These are phyloP conservation scores for Oceanodroma tethys DNA, from an alignment of 2,113 vertebrate species.

Conservation along the genomic window DNA sequence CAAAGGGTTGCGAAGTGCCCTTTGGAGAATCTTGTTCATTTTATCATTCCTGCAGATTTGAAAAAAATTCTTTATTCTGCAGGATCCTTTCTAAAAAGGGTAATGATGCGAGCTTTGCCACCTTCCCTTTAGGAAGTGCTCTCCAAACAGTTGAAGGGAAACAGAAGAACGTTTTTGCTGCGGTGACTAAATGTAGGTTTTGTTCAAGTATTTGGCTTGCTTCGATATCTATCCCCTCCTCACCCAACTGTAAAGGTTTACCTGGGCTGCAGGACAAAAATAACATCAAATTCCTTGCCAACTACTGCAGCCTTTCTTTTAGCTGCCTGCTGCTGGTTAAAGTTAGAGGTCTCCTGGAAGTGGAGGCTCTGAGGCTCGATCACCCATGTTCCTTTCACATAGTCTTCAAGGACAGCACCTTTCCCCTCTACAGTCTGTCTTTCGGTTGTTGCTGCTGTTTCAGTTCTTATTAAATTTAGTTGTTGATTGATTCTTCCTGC, in stretches of 20 bases:
- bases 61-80: conserved; percentile 8
- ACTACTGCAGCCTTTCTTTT: neutral
- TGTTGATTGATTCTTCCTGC: neutral
- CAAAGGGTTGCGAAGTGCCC: neutral
- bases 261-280: conserved; percentile 34
- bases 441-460: neutral
- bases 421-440: rapidly evolving
- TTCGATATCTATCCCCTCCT: neutral
- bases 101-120: neutral
- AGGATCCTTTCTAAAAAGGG: neutral
- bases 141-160: neutral
- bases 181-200: conserved; percentile 21
- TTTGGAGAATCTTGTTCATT: neutral
- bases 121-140: conserved; percentile 36
- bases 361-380: neutral
- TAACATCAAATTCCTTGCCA: neutral
- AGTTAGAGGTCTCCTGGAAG: neutral
- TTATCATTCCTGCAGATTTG: neutral
- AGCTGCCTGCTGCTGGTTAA: neutral
- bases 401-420: neutral
- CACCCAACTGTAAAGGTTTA: conserved; percentile 22
- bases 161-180: conserved; percentile 20
- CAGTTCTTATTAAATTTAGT: neutral
- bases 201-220: conserved; percentile 8
- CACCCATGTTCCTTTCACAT: neutral